Evolutionary conservation across 2,113 vertebrate genomes (phyloP).

Genomic region (Fregetta grallaria): DNA sequence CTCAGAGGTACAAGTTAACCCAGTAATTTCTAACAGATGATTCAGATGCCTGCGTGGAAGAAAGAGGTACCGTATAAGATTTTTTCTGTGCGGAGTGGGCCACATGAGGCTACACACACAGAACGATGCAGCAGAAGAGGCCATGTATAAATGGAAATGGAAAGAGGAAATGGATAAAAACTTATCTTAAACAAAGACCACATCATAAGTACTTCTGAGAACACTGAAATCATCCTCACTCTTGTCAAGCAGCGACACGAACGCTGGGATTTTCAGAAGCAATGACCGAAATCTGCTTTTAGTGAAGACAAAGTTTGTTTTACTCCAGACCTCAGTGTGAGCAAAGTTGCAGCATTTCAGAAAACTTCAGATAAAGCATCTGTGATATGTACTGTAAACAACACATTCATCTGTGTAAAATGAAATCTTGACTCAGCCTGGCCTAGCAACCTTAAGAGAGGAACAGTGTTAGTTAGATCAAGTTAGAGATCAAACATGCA

Average conservation of each 20-base stretch:
- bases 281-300: background rate
- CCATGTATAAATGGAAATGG: background rate
- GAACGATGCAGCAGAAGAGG: background rate
- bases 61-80: background rate
- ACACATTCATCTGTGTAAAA: background rate
- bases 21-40: background rate
- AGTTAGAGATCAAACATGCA: background rate
- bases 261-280: background rate
- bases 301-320: background rate
- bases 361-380: background rate
- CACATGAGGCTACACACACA: too few species aligned
- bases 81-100: rapidly evolving
- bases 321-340: background rate
- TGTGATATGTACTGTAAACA: background rate
- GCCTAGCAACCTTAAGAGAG: background rate
- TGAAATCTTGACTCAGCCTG: background rate
- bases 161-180: background rate
- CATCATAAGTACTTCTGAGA: background rate
- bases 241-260: background rate
- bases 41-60: background rate
- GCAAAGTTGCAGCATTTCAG: background rate
- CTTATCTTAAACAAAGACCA: background rate
- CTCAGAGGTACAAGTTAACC: background rate
- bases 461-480: background rate
- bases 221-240: background rate